Evolutionary conservation across 2,888 invertebrate genomes (phyloP).

Genomic region (Cabera pusaria): DNA sequence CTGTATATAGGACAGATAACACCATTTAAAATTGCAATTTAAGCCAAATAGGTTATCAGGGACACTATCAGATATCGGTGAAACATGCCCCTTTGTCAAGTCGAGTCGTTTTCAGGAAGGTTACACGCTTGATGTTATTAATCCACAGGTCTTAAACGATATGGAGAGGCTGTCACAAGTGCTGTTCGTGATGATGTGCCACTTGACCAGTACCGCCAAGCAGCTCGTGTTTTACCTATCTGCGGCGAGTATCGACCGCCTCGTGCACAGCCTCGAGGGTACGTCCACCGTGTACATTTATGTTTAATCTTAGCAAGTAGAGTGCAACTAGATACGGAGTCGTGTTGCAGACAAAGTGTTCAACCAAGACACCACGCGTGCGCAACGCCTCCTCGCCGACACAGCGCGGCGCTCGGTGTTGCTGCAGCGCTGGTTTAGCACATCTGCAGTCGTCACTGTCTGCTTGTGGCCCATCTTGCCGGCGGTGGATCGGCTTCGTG

Average conservation of each 20-base stretch:
- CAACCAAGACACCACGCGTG: slow-evolving; percentile 18
- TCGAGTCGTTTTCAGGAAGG: too few species aligned
- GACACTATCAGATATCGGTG: too few species aligned
- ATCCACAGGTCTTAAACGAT: slow-evolving; percentile 57
- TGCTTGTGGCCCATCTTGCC: slow-evolving; percentile 61
- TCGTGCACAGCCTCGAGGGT: slow-evolving; percentile 34
- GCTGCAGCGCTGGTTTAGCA: slow-evolving; percentile 41
- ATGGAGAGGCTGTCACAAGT: slow-evolving; percentile 66
- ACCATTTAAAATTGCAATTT: too few species aligned
- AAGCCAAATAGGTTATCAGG: too few species aligned
- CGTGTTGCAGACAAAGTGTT: slow-evolving; percentile 36
- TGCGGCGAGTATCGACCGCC: slow-evolving; percentile 34
- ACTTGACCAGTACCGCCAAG: slow-evolving; percentile 67
- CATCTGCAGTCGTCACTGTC: slow-evolving; percentile 61
- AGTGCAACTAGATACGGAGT: not conserved
- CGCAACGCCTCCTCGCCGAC: slow-evolving; percentile 16
- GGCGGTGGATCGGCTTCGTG: slow-evolving; percentile 38
- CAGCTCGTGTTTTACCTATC: slow-evolving; percentile 56
- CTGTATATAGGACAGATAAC: too few species aligned
- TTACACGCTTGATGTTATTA: too few species aligned
- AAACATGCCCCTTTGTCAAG: too few species aligned
- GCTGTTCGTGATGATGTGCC: slow-evolving; percentile 72
- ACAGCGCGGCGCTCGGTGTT: slow-evolving; percentile 36
- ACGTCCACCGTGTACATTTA: too few species aligned
- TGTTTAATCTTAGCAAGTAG: too few species aligned